These are phyloP conservation scores for Scomber japonicus DNA, from an alignment of 2,113 vertebrate genomes.

Conservation along the genomic window DNA sequence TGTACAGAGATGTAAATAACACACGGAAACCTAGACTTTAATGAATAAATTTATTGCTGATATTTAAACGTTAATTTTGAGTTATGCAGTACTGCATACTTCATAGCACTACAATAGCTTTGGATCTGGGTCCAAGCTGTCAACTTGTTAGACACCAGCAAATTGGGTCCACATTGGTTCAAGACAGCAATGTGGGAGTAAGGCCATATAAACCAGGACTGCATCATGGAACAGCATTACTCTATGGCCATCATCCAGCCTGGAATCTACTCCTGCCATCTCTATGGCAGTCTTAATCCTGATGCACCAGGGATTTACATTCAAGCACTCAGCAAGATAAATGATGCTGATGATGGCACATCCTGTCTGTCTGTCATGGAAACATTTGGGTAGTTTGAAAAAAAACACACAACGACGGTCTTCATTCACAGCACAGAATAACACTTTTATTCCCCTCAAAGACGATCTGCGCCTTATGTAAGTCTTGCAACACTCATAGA, in stretches of 20 bases:
- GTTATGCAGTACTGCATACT: constrained; percentile 36
- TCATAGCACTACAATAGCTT: constrained; percentile 47
- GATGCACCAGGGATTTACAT: constrained; percentile 59
- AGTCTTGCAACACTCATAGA: constrained; percentile 42
- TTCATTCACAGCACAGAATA: constrained; percentile 62
- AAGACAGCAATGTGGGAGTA: constrained; percentile 60
- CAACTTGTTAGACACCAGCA: constrained; percentile 67
- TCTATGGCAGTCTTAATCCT: constrained; percentile 69
- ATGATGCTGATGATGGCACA: constrained; percentile 62
- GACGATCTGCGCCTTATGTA: constrained; percentile 58
- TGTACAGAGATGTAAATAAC: constrained; percentile 42
- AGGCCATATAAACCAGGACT: constrained; percentile 64
- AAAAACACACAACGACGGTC: constrained; percentile 37
- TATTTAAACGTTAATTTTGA: constrained; percentile 50
- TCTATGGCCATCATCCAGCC: constrained; percentile 59
- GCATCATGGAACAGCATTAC: constrained; percentile 72
- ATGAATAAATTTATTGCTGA: constrained; percentile 26
- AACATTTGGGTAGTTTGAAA: constrained; percentile 57
- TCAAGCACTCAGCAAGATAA: constrained; percentile 67
- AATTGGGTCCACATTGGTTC: constrained; percentile 66
- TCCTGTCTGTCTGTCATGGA: constrained; percentile 68
- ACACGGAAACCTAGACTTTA: not conserved
- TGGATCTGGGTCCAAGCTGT: constrained; percentile 46
- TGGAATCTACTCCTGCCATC: constrained; percentile 67
- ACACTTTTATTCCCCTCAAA: constrained; percentile 61